These are phyloP conservation scores for Geothlypis trichas DNA, from an alignment of 2,113 vertebrate species.

Conservation along the genomic window DNA sequence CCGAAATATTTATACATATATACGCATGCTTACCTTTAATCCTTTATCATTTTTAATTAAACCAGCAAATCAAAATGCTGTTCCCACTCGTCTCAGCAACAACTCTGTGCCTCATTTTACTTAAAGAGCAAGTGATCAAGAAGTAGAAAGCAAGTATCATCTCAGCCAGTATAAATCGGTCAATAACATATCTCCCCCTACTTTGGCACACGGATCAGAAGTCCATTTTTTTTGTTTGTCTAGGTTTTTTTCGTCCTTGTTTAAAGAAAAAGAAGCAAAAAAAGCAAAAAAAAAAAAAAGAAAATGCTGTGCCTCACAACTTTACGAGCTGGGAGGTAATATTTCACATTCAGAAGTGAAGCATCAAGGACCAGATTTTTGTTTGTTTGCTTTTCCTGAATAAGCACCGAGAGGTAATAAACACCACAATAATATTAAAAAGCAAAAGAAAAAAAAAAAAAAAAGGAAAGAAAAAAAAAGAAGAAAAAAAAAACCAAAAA, in stretches of 20 bases:
- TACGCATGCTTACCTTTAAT: conserved; percentile 83
- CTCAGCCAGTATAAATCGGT: conserved; percentile 78
- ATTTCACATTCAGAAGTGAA: conserved; percentile 79
- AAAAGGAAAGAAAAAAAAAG: neutral
- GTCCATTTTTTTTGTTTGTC: conserved; percentile 72
- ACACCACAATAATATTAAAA: neutral
- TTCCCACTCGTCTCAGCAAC: conserved; percentile 77
- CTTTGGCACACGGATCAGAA: conserved; percentile 75
- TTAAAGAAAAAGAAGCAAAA: neutral
- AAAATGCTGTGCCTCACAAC: conserved; percentile 67
- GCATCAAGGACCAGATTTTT: conserved; percentile 65
- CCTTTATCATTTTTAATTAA: conserved; percentile 83
- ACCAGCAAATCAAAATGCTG: conserved; percentile 81
- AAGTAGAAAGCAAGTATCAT: conserved; percentile 79
- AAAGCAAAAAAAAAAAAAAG: neutral
- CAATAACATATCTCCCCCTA: conserved; percentile 75
- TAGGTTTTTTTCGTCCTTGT: conserved; percentile 29
- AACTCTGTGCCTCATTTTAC: conserved; percentile 82
- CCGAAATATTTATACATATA: conserved; percentile 73
- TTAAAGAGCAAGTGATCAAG: conserved; percentile 82
- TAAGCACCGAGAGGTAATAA: conserved; percentile 72
- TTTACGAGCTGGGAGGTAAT: conserved; percentile 74
- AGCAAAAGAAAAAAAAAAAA: neutral
- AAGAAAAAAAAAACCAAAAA: conserved; percentile 31
- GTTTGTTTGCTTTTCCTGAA: conserved; percentile 70